These are phyloP conservation scores for Paradisaea rubra DNA, from an alignment of 2,113 vertebrate species.

Conservation along the genomic window DNA sequence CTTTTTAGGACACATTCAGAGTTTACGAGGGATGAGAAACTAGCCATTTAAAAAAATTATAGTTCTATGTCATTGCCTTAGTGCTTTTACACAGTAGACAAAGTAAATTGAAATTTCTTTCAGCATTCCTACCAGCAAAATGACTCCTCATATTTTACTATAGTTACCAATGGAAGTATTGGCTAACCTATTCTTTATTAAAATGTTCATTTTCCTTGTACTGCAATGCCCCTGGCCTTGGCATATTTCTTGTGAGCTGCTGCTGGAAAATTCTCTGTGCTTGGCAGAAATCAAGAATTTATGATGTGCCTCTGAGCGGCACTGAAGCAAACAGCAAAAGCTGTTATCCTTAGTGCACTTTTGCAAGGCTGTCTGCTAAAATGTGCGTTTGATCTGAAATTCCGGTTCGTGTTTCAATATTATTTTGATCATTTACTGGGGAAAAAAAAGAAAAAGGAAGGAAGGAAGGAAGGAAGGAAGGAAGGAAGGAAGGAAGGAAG, in stretches of 20 bases:
- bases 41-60: neutral
- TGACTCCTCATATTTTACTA: conserved; percentile 44
- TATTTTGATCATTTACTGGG: neutral
- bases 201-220: conserved; percentile 54
- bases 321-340: conserved; percentile 36
- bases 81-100: conserved; percentile 24
- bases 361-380: conserved; percentile 4
- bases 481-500: neutral
- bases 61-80: neutral
- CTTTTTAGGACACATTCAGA: neutral
- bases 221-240: conserved; percentile 46
- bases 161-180: conserved; percentile 45
- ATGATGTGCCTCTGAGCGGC: conserved; percentile 55
- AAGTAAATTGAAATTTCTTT: conserved; percentile 45
- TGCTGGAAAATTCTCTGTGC: conserved; percentile 38
- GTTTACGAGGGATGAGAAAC: neutral
- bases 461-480: neutral
- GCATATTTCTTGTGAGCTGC: conserved; percentile 57
- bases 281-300: conserved; percentile 68
- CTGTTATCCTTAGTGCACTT: conserved; percentile 26
- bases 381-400: conserved; percentile 13
- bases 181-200: conserved; percentile 55
- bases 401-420: neutral
- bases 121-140: conserved; percentile 34
- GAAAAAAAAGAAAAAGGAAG: neutral